Base-by-base conservation (phyloP, 2,888 invertebrate genomes). In the Aleiodes leptofemur region DNA sequence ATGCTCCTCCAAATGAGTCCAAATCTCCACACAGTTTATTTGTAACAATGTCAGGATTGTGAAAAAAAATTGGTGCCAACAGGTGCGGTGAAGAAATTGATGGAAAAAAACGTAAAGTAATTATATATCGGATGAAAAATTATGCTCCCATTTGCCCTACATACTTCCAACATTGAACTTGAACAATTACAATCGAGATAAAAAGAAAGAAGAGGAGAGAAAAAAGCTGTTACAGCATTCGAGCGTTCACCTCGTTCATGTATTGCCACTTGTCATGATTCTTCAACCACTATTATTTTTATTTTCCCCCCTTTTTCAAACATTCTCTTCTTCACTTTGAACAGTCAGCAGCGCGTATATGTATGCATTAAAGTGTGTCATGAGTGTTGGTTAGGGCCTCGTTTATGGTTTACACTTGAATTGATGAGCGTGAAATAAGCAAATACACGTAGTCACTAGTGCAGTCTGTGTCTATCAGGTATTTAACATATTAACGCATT, bases 191-290 rank as follows among this genome's bases (percentile, higher is more conserved):
- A n/a, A 14, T 0, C 8, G 14, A n/a, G 13, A 55, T 55, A 8
- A 16, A n/a, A 16, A 64, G 29, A 64, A 16, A 56, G 31, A 57
- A 11, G 23, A 23, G 23, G 23, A 23, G 23, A 16, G 3, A 3
- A 61, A 43, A 14, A n/a, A 34, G 11, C 6, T 56, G n/a, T 51
- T 59, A 34, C 11, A 48, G 11, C 48, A 61, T 61, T 34, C 2
- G 9, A 61, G 61, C 61, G 38, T 61, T 61, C 61, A 61, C 61
- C 61, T 61, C 61, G 38, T n/a, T 38, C 38, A 38, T 38, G 43
- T 43, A 23, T 23, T 7, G 9, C 43, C n/a, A 61, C 61, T 38
- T 61, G 61, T 56, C 56, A 14, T 38, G 38, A 14, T 14, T 61
- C 61, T 64, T 48, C 59, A n/a, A 8, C 43, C 43, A 3, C 38